Conservation (phyloP, 1,140 invertebrate genomes). For the Lamellibrachia luymesi region DNA sequence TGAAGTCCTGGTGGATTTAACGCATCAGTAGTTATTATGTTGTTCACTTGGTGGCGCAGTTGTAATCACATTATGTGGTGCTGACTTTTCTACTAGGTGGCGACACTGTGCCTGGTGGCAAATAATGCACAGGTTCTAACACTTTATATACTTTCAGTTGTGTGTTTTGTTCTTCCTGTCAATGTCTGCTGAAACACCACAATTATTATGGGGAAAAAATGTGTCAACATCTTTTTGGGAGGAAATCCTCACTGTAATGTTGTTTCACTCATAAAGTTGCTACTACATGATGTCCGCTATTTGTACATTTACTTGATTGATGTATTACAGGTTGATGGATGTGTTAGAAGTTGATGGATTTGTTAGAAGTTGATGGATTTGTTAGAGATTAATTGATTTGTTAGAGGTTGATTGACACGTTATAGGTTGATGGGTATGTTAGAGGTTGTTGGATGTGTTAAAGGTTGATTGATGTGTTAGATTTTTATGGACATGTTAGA, state of each 20-base stretch:
- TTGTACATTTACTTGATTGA: background rate
- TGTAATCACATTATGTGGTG: background rate
- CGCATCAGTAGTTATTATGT: background rate
- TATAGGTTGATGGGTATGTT: too few species aligned
- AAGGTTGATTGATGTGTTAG: too few species aligned
- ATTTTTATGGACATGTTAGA: too few species aligned
- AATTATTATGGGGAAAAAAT: too few species aligned
- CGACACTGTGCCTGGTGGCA: background rate
- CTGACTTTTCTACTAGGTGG: background rate
- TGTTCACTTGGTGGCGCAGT: background rate
- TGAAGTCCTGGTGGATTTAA: background rate
- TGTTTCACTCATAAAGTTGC: background rate
- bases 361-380: too few species aligned
- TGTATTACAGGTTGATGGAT: background rate
- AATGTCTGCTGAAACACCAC: background rate
- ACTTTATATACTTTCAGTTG: background rate
- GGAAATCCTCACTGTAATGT: background rate
- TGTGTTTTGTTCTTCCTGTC: background rate
- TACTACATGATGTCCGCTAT: background rate
- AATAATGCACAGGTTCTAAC: background rate
- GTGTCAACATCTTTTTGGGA: background rate
- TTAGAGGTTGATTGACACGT: too few species aligned
- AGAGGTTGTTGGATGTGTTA: too few species aligned
- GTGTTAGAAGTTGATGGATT: too few species aligned
- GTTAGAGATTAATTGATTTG: too few species aligned